A percentile compares a stretch with the other conserved stretches of the same genome.
phyloP scores from a whole-genome alignment of 2,888 invertebrate species.

The Mimumesa dahlbomi region DNA sequence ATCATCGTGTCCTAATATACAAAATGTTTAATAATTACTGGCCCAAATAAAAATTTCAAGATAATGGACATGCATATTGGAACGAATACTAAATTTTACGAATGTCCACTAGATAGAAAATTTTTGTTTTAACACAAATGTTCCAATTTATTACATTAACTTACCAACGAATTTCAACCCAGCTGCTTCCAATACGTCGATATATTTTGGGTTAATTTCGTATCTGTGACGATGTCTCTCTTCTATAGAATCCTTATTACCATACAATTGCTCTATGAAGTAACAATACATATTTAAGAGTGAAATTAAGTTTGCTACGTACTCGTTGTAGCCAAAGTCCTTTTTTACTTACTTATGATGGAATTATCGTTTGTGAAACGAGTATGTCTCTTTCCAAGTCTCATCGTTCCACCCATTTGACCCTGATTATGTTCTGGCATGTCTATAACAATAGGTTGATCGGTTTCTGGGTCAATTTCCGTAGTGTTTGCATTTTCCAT shows the following conservation, averaged over 20 bases:
- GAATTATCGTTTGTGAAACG: constrained; percentile 84
- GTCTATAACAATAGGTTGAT: constrained; percentile 93
- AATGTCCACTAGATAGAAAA: too few species aligned
- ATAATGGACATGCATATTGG: too few species aligned
- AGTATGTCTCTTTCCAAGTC: constrained; percentile 96
- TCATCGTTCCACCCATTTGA: constrained; percentile 98
- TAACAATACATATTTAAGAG: too few species aligned
- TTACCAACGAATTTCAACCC: constrained; percentile 94
- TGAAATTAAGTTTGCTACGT: too few species aligned
- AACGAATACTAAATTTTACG: neutral
- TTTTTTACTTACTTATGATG: constrained; percentile 83
- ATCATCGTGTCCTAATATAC: constrained; percentile 84
- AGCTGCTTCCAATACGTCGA: constrained; percentile 87
- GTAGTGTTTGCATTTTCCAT: constrained; percentile 91
- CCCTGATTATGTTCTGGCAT: constrained; percentile 99
- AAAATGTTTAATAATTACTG: too few species aligned
- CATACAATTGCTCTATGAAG: constrained; percentile 87
- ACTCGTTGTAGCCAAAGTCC: too few species aligned
- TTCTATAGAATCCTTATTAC: constrained; percentile 89
- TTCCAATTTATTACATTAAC: constrained; percentile 45
- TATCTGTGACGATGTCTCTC: constrained; percentile 98
- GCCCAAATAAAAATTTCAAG: too few species aligned
- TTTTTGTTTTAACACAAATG: neutral
- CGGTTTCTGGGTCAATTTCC: constrained; percentile 89
- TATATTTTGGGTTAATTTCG: constrained; percentile 96